Conservation (phyloP, 2,113 vertebrate species). For the Bungarus multicinctus region DNA sequence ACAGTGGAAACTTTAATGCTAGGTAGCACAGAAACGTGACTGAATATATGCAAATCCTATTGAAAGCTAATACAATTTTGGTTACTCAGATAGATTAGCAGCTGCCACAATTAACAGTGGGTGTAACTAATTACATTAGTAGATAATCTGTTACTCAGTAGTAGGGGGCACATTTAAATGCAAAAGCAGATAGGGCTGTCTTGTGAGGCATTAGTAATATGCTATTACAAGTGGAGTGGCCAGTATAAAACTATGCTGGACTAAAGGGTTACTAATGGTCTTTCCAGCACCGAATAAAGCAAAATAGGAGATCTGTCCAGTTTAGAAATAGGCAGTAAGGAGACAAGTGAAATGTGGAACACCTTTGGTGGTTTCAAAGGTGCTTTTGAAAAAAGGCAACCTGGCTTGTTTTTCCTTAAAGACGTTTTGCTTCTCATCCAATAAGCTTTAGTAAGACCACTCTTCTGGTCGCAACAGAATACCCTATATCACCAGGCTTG, state of each 20-base stretch:
- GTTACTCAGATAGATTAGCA: constrained; percentile 74
- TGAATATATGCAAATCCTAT: constrained; percentile 84
- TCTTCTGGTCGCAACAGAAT: too few relatives aligned
- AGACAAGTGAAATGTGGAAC: background rate
- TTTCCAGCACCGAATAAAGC: background rate
- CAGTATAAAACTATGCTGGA: background rate
- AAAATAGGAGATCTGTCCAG: background rate
- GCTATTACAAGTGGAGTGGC: background rate
- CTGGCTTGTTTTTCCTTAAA: background rate
- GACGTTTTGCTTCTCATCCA: background rate
- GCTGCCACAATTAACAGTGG: constrained; percentile 77
- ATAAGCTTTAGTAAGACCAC: background rate
- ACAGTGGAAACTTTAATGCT: constrained; percentile 79
- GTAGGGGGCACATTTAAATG: constrained; percentile 53
- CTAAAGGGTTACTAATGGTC: background rate
- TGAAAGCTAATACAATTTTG: constrained; percentile 82
- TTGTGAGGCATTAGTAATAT: background rate
- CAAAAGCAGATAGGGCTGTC: constrained; percentile 33
- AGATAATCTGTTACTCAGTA: constrained; percentile 65
- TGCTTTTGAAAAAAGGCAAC: background rate
- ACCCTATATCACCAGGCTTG: too few relatives aligned
- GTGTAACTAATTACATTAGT: constrained; percentile 75
- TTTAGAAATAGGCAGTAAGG: background rate
- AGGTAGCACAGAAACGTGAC: constrained; percentile 67
- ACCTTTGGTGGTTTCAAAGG: background rate